Base-by-base conservation (phyloP, 2,888 invertebrate species). In the Eupithecia centaureata region DNA sequence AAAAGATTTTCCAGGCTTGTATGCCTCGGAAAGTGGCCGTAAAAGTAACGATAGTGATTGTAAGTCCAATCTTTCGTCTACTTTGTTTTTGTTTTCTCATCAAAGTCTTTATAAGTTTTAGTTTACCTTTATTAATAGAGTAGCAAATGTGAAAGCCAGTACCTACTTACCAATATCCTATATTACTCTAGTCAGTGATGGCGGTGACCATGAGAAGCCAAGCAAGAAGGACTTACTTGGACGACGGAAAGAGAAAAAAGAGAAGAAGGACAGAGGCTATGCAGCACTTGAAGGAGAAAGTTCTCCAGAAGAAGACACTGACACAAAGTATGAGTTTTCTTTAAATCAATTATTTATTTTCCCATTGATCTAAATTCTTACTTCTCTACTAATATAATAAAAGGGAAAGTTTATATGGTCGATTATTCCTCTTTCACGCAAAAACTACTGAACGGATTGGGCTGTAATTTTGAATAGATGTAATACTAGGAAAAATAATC, bases 201-300 rank as follows among this genome's bases (percentile, higher is more conserved):
- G 96, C 67, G 96, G 96, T 70, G 95, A 95, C 68, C 96, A 97
- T 84, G 97, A 97, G 60, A 95, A 96, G 82, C 94, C 95, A 63
- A 95, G 96, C 74, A 97, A 97, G 81, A 97, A 97, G 80, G 97
- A 97, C 80, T 91, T 96, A 58, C 89, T 97, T 77, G 96, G 96
- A 0, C 95, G 97, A 73, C 94, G 96, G 0, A 97, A 97, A 82
- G 97, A 98, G 66, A 97, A 96, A 78, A 97, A 97, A 85, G 97
- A 96, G 79, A 97, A 97, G 81, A 92, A 92, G 86, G 97, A 98
- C 81, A 94, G 97, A 78, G 98, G 98, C 2, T 98, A 98, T 94
- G 97, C 97, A 59, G 97, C 98, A 28, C 94, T 98, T 77, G 98
- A 97, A 88, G 98, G 98, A 52, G 98, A 98, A 88, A 98, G 98